phyloP scores from a whole-genome alignment of 2,888 invertebrate species.

The Molorchus minor region DNA sequence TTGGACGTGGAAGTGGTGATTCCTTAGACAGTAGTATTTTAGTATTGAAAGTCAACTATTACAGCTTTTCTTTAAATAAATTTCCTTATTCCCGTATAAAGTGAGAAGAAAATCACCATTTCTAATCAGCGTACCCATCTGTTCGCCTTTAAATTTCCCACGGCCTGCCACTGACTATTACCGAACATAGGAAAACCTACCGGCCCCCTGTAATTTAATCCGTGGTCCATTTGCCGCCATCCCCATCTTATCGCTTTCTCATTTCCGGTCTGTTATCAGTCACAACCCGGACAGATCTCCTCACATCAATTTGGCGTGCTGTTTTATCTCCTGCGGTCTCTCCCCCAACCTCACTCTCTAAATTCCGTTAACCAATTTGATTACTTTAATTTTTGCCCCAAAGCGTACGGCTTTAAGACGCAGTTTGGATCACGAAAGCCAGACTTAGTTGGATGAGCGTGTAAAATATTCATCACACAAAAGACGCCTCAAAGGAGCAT shows the following conservation, averaged over 20 bases:
- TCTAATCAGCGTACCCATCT: no score
- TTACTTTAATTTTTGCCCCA: constrained; percentile 45
- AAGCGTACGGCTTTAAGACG: constrained; percentile 32
- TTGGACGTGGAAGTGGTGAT: no score
- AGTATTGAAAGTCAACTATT: no score
- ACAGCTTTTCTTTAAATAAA: no score
- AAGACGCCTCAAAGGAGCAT: constrained; percentile 18
- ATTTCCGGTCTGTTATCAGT: constrained; percentile 51
- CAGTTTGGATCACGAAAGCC: constrained; percentile 37
- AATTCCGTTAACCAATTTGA: constrained; percentile 47
- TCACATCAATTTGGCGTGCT: constrained; percentile 37
- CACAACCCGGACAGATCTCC: constrained; percentile 37
- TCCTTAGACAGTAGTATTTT: no score
- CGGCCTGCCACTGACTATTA: no score
- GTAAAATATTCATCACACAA: constrained; percentile 40
- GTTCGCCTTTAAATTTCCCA: no score
- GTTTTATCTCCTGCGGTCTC: constrained; percentile 39
- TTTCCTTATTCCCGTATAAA: no score
- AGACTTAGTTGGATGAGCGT: constrained; percentile 28
- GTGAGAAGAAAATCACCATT: no score
- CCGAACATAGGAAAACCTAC: constrained; percentile 10
- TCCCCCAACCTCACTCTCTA: constrained; percentile 35
- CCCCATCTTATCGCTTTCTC: constrained; percentile 50
- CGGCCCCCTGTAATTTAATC: constrained; percentile 44
- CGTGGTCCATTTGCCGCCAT: constrained; percentile 49